Base-by-base conservation (phyloP, 1,140 invertebrate species). In the Ceratoteleas bidentatus region DNA sequence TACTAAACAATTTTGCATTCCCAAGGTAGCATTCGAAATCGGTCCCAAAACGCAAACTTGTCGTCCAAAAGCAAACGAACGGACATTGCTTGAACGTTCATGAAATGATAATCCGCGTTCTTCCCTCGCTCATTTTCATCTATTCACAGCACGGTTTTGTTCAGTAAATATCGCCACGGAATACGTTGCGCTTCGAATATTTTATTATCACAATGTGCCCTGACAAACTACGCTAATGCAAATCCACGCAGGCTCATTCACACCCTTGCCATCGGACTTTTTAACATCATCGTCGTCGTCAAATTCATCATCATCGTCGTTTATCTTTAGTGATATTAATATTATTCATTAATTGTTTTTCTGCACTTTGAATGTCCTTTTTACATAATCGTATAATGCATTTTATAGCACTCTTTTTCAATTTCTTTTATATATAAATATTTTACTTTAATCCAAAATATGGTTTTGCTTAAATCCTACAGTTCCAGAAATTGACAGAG, bases 101-200 rank as follows among this genome's bases (percentile, higher is more conserved):
- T 32, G 56, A 68, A 80, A 75, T 47, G 24, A 70, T 75, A 58
- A 16, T 50, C 36, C 34, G 47, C 40, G 49, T 72, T 76, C 65
- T 54, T 70, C 14, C 38, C 54, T 72, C 72, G 50, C 64, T 69
- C 68, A 66, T 69, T 82, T 84, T 66, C 54, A 62, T 64, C 66
- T 88, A 88, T 85, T 88, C 87, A 89, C 86, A 89, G 87, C 87
- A 88, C 87, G 81, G 78, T 88, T 82, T 85, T 75, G 83, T 80
- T 82, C 64, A 81, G 77, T 81, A 81, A 81, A 81, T 62, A 68
- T 80, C 77, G 77, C 77, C 69, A 66, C 77, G 58, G 13, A 57
- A 80, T 68, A 73, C 77, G 62, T 80, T 73, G 57, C 69, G 14
- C 58, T 58, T 83, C 81, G 70, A 84, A 83, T 82, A 73, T 85